Evolutionary conservation across 2,797 vertebrate genomes (phyloP).

Genomic region (Alosa sapidissima): DNA sequence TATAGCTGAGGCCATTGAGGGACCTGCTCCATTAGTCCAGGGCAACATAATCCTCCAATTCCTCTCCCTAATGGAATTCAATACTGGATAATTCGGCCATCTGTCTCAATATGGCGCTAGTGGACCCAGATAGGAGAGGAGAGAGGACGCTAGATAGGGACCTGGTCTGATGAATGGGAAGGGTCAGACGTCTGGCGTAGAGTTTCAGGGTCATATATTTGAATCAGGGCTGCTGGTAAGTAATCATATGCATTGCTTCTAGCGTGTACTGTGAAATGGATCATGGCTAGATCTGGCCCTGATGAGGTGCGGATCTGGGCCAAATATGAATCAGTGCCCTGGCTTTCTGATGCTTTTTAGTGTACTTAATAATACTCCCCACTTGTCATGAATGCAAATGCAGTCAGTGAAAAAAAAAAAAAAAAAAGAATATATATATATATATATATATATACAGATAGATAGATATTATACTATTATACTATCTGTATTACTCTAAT

Average conservation of each 20-base stretch:
- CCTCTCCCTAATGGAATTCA: constrained; percentile 3
- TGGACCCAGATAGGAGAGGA: not conserved
- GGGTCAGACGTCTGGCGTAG: no score
- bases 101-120: constrained; percentile 1
- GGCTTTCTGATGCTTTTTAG: no score
- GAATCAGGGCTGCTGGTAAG: not conserved
- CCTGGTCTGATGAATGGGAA: not conserved
- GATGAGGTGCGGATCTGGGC: no score
- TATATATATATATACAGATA: no score
- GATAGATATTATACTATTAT: no score
- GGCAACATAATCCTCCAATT: not conserved
- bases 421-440: no score
- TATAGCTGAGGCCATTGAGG: not conserved
- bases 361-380: no score
- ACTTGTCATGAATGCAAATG: no score
- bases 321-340: no score
- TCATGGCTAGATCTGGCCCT: no score
- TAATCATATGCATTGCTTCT: not conserved
- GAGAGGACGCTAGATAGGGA: not conserved
- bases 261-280: not conserved
- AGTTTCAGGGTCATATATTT: not conserved
- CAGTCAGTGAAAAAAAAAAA: no score
- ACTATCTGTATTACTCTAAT: no score
- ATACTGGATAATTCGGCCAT: not conserved
- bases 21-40: not conserved